Evolutionary conservation across 2,888 invertebrate genomes (phyloP).

Genomic region (Mythimna albipuncta): DNA sequence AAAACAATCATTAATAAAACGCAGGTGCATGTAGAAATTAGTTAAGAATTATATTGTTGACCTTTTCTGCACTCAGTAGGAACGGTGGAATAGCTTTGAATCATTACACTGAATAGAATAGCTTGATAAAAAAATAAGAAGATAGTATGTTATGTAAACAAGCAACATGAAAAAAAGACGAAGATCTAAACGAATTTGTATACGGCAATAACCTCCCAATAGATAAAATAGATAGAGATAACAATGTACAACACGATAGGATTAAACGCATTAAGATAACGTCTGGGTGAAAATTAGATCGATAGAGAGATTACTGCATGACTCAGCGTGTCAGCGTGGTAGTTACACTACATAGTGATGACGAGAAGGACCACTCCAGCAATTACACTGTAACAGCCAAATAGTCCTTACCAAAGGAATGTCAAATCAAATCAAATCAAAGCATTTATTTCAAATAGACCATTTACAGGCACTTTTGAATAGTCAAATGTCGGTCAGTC

Average conservation of each 20-base stretch:
- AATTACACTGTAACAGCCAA: background rate
- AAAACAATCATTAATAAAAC: background rate
- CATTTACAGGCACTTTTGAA: too few species aligned
- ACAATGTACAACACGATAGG: slow-evolving; percentile 41
- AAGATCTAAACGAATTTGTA: slow-evolving; percentile 14
- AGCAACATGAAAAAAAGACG: background rate
- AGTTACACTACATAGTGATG: background rate
- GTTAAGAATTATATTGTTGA: too few species aligned
- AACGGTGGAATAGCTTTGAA: background rate
- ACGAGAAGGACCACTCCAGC: slow-evolving; percentile 15
- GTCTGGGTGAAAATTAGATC: slow-evolving; percentile 48
- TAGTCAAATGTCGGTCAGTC: too few species aligned
- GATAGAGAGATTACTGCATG: slow-evolving; percentile 39
- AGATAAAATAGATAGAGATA: slow-evolving; percentile 44
- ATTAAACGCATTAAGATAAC: slow-evolving; percentile 45
- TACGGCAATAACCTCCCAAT: slow-evolving; percentile 32
- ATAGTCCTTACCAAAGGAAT: too few species aligned
- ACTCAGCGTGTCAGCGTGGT: slow-evolving; percentile 3
- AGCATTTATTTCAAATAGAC: too few species aligned
- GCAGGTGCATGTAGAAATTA: too few species aligned
- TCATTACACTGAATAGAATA: background rate
- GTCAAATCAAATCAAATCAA: too few species aligned
- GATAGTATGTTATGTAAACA: background rate
- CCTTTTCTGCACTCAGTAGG: background rate
- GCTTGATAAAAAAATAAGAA: background rate